Base-by-base conservation (phyloP, 2,888 invertebrate genomes). In the Scaptomyza cyrtandrae region DNA sequence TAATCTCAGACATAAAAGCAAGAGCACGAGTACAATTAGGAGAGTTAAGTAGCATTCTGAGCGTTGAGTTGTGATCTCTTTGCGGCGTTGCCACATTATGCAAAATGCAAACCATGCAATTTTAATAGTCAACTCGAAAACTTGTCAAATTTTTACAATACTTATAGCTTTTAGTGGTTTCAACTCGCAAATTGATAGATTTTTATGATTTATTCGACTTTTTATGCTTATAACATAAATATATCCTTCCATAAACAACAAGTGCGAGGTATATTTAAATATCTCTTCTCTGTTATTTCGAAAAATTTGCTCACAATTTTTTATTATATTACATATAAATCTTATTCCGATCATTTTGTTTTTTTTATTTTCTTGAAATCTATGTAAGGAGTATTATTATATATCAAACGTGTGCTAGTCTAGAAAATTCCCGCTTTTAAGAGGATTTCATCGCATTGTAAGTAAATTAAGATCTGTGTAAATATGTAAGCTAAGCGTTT, bases 1-100 rank as follows among this genome's bases (percentile, higher is more conserved):
- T 86, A 81, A 83, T 72, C 81, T 58, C 46, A 65, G 58, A 54
- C 46, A 31, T 48, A 62, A 54, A 49, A 48, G 59, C 74, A 62
- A 54, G 53, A 48, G 57, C 74, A 58, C 53, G 52, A 52, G 59
- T 14, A 39, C 14, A 14, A 6, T 6, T 13, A 16, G 13, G 13
- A 35, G 35, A 59, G 49, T 56, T 68, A 54, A 61, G 59, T 58
- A 50, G 61, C 39, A 39, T 11, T 37, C 31, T 27, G 13, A 3
- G 37, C 4, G 3, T 24, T 19, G 24, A 19, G 43, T 4, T 10
- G 33, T 39, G 31, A n/a, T 16, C 9, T 56, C 31, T 52, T 44
- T 16, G 9, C 7, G 41, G 16, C 44, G 31, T 48, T 50, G 48
- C 56, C 58, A 52, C 53, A 35, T 37, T 75, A 31, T 45, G 63